Percentiles rank a stretch among this genome's conserved stretches.
These are phyloP conservation scores for Mesoligia furuncula DNA, from an alignment of 2,888 invertebrate species.

Conservation along the genomic window DNA sequence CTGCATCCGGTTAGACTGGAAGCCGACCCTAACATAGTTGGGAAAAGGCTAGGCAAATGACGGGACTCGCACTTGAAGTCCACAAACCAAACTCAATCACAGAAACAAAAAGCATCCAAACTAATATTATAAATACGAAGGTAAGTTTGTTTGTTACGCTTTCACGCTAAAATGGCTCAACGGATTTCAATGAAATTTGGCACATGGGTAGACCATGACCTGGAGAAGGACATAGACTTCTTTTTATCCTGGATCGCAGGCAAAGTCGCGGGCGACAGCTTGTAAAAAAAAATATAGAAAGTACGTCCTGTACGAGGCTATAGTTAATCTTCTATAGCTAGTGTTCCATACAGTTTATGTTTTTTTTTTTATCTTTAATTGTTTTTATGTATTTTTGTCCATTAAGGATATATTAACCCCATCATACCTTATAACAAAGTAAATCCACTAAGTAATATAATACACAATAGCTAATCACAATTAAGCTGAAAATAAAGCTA, in stretches of 20 bases:
- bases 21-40: too few species aligned
- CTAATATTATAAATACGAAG: background rate
- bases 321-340: too few species aligned
- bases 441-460: too few species aligned
- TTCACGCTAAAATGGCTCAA: background rate
- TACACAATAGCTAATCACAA: too few species aligned
- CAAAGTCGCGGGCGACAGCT: background rate
- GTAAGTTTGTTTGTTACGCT: background rate
- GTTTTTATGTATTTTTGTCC: too few species aligned
- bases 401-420: too few species aligned
- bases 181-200: background rate
- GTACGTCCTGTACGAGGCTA: background rate
- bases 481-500: background rate
- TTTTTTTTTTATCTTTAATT: too few species aligned
- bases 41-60: too few species aligned
- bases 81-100: background rate
- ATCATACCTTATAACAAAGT: too few species aligned
- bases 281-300: background rate
- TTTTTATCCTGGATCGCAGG: background rate
- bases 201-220: background rate
- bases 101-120: background rate
- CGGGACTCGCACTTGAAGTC: background rate
- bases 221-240: background rate
- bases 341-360: too few species aligned
- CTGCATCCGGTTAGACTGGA: too few species aligned